A percentile compares a stretch with the other conserved stretches of the same genome.
Conservation (phyloP, 2,113 vertebrate genomes). For the Diglossa brunneiventris region DNA sequence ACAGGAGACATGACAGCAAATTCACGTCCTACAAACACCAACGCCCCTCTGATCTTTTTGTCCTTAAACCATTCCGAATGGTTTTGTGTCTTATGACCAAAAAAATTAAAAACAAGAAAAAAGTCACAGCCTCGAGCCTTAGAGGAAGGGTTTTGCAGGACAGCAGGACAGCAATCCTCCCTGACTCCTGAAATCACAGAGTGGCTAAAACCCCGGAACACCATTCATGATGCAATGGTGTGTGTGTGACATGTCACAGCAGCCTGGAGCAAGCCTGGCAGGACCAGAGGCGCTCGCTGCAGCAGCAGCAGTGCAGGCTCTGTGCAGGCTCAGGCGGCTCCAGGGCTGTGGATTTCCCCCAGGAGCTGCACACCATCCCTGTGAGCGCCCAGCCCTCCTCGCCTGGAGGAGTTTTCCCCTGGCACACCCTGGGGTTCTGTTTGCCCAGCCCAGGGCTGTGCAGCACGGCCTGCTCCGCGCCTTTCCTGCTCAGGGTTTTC, state of each 20-base stretch:
- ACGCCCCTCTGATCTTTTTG: neutral
- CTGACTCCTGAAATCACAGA: neutral
- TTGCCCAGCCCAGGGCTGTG: too few relatives aligned
- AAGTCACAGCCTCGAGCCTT: fast-evolving
- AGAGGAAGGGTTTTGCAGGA: neutral
- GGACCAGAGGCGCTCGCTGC: neutral
- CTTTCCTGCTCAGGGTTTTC: neutral
- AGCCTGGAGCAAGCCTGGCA: neutral
- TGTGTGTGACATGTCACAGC: neutral
- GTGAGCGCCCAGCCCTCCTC: neutral
- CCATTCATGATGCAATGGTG: too few relatives aligned
- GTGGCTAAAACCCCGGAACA: neutral
- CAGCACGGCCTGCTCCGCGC: neutral
- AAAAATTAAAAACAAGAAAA: neutral
- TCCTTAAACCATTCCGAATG: neutral
- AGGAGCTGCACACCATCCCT: neutral
- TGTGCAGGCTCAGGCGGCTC: neutral
- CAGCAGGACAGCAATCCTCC: neutral
- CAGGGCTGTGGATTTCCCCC: neutral
- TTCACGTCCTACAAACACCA: neutral
- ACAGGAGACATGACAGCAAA: neutral
- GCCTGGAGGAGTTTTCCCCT: neutral
- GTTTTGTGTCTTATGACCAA: too few relatives aligned
- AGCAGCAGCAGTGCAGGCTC: neutral
- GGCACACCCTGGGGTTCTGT: neutral